Evolutionary conservation across 2,113 vertebrate species (phyloP).

Genomic region (Esox niger): DNA sequence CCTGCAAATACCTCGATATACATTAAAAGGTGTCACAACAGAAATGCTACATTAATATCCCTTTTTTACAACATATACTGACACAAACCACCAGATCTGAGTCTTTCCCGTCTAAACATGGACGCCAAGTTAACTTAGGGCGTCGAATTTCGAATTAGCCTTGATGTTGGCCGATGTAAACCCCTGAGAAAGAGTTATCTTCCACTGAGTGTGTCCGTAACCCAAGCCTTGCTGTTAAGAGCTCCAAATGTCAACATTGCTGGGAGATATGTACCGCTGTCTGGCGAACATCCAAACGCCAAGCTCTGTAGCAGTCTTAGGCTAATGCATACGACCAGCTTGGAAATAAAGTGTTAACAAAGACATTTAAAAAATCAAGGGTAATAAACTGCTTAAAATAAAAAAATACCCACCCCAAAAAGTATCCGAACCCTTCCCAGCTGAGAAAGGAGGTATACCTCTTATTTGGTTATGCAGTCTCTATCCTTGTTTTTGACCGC

Average conservation of each 20-base stretch:
- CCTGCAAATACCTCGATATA: neutral
- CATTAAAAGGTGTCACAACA: neutral
- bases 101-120: slow-evolving; percentile 29
- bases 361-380: too few relatives aligned
- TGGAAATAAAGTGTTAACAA: too few relatives aligned
- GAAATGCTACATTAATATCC: neutral
- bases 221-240: slow-evolving; percentile 66
- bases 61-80: neutral
- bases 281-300: slow-evolving; percentile 64
- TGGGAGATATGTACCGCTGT: slow-evolving; percentile 59
- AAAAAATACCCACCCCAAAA: neutral
- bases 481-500: slow-evolving; percentile 15
- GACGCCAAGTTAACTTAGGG: slow-evolving; percentile 28
- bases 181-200: slow-evolving; percentile 54
- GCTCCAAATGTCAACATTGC: slow-evolving; percentile 70
- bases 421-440: slow-evolving; percentile 7
- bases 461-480: slow-evolving; percentile 19
- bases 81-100: neutral
- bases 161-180: slow-evolving; percentile 59
- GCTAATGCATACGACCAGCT: slow-evolving; percentile 29
- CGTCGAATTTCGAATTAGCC: slow-evolving; percentile 55
- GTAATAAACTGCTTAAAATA: slow-evolving; percentile 2
- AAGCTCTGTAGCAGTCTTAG: slow-evolving; percentile 15
- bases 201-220: slow-evolving; percentile 57
- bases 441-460: slow-evolving; percentile 3